Conservation (phyloP, 2,888 invertebrate genomes). For the Timandra comae region DNA sequence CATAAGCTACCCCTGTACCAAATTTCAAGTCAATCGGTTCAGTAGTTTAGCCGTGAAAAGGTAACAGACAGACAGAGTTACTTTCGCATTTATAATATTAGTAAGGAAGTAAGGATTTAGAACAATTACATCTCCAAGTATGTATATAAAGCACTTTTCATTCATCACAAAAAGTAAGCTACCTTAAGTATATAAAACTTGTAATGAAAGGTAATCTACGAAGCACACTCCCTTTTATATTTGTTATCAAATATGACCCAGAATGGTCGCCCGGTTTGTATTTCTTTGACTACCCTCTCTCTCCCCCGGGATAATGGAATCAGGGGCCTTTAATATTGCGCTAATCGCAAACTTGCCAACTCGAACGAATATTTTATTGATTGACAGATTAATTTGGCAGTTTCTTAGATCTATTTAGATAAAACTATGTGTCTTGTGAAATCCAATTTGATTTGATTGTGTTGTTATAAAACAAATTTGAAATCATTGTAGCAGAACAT, state of each 20-base stretch:
- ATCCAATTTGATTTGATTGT: slow-evolving; percentile 2
- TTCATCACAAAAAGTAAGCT: no score
- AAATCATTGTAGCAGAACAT: no score
- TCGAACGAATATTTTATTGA: slow-evolving; percentile 8
- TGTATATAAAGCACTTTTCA: no score
- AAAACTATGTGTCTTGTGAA: slow-evolving; percentile 5
- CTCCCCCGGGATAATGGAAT: slow-evolving; percentile 53
- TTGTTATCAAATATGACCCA: slow-evolving; percentile 38
- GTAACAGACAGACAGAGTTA: no score
- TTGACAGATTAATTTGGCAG: slow-evolving; percentile 6
- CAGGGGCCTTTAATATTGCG: slow-evolving; percentile 48
- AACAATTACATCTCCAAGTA: no score
- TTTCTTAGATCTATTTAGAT: slow-evolving; percentile 12
- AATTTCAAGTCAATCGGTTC: no score
- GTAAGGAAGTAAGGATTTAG: no score
- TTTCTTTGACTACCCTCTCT: slow-evolving; percentile 52
- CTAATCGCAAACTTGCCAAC: slow-evolving; percentile 19
- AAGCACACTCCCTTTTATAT: slow-evolving; percentile 30
- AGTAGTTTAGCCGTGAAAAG: no score
- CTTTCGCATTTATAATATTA: no score
- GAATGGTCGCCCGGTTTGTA: slow-evolving; percentile 30
- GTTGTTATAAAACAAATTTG: no score
- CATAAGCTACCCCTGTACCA: no score
- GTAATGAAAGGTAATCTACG: slow-evolving; percentile 24
- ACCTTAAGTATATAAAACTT: no score